Evolutionary conservation across 2,113 vertebrate species (phyloP).

Genomic region (Etia nguti): DNA sequence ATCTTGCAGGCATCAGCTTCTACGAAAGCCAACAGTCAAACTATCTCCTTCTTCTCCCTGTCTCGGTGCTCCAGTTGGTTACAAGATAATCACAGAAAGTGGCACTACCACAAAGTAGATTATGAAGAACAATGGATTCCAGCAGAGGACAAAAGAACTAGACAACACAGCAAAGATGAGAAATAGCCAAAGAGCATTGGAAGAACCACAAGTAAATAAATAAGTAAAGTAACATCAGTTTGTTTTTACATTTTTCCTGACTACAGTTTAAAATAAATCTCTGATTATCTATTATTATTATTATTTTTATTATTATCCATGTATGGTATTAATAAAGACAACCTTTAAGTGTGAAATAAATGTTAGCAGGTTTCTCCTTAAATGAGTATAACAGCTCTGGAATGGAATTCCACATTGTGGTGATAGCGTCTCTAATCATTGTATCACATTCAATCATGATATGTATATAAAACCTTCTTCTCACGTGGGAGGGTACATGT

Average conservation of each 20-base stretch:
- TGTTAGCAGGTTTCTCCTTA: neutral
- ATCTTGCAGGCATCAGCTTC: neutral
- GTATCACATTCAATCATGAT: neutral
- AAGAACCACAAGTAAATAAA: conserved; percentile 27
- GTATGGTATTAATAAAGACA: neutral
- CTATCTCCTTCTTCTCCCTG: neutral
- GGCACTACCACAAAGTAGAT: conserved; percentile 6
- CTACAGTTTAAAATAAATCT: conserved; percentile 3
- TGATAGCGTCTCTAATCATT: neutral
- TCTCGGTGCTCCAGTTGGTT: neutral
- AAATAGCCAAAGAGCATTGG: conserved; percentile 7
- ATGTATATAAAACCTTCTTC: neutral
- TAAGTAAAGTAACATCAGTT: conserved; percentile 1
- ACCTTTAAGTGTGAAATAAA: conserved; percentile 2
- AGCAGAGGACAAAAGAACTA: conserved; percentile 10
- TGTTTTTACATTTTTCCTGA: conserved; percentile 7
- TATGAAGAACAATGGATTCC: conserved; percentile 26
- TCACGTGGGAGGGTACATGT: neutral
- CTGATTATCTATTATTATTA: neutral
- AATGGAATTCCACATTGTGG: neutral
- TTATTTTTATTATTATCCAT: neutral
- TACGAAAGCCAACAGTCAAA: neutral
- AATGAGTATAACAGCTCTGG: neutral
- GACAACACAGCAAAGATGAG: conserved; percentile 10
- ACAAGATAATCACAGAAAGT: neutral